Base-by-base conservation (phyloP, 2,888 invertebrate species). In the Uloborus plumipes region DNA sequence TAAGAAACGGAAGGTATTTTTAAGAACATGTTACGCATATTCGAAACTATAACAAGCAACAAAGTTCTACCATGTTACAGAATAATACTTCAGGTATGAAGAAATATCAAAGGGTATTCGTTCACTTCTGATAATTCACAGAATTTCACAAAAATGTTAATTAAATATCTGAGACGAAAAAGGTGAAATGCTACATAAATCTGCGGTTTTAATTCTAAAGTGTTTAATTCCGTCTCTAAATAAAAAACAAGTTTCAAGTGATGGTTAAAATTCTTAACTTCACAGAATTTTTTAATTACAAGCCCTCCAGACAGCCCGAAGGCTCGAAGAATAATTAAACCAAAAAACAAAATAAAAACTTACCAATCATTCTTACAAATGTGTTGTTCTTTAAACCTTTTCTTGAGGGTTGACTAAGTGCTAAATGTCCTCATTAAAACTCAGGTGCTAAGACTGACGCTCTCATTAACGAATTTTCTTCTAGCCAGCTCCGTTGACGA, bases 401-500 rank as follows among this genome's bases (percentile, higher is more conserved):
- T 66, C 66, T 51, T 51, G 66, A 31, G 15, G n/a, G 50, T 59
- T 59, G 71, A 72, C 65, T 64, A 62, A 81, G 75, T 81, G 70
- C 22, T 81, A 81, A 81, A 81, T 81, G 79, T 55, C 22, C 66
- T 78, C 80, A 81, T 81, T 81, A 81, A 81, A 70, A 62, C 47
- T 62, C 62, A 74, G 79, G 73, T 69, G 73, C 22, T 53, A 31
- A 73, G 74, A 81, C 39, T 81, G 80, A 74, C 74, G 80, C 70
- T 16, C 77, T 74, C 80, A 81, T 81, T 81, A 81, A 49, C 58
- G 50, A 20, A 22, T 51, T 75, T 81, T 81, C 70, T 74, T 81
- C 74, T 59, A 31, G 20, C 20, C 0, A 20, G 22, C 13, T n/a
- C n/a, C 15, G 58, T 39, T 18, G 39, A 69, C 74, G 61, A 74